Evolutionary conservation across 2,113 vertebrate species (phyloP), one percentile per base, ranked within the genome.

Genomic region (Helogale parvula): DNA sequence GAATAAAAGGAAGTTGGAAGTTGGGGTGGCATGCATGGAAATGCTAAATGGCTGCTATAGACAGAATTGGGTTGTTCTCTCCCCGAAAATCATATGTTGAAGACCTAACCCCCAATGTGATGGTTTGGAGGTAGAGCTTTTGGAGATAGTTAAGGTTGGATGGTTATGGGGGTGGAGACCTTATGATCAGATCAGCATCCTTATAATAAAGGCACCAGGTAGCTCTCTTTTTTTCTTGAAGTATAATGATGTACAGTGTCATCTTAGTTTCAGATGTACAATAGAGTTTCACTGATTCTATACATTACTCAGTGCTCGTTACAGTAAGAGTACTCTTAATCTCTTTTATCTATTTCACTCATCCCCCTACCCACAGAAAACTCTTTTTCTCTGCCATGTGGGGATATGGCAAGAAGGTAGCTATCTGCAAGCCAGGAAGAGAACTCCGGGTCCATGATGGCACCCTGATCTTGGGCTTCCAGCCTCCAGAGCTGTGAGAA

Each of bases 361-460:
- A 45, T 25, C 72, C 7, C 3, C 0, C 41, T 2, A 6, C 38
- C 72, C 23, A 41, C 3, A 29, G 8, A 63, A 45, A 7, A 2
- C 25, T 60, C 33, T 63, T 52, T 66, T 27, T 60, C 23, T 84
- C 41, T 54, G 19, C 21, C 65, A 60, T 33, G 60, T 19, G 47
- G 54, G 41, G 29, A 83, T 17, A 27, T 23, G 41, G 57, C 79
- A 66, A 90, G 33, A 83, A 41, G 54, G 29, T 31, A 9, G 3
- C 54, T 41, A 5, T 29, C 52, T 12, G 23, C 4, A 90, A 76
- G 93, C n/a, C 68, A 17, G 10, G 45, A 76, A 88, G 38, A 68
- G 12, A 76, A 27, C 19, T 52, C 19, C 65, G 17, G 38, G 7
- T 33, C 33, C n/a, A 33, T 14, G 57, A 1, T 1, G 10, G 17